Percentiles rank a stretch among this genome's conserved stretches.
phyloP scores from a whole-genome alignment of 2,797 vertebrate species.

The Myotis daubentonii region DNA sequence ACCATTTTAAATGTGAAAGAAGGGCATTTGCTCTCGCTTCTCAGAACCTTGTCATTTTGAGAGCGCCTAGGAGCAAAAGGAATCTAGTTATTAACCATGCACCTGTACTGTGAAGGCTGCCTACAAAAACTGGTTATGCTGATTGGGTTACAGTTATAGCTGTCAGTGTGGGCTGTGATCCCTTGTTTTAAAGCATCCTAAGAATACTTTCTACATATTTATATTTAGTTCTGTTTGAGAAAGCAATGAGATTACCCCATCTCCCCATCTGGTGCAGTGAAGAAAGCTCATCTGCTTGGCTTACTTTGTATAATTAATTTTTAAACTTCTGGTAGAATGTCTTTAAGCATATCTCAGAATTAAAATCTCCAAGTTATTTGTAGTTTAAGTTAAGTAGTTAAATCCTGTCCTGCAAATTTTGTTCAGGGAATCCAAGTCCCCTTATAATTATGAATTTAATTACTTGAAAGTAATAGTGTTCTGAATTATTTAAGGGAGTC shows the following conservation, averaged over 20 bases:
- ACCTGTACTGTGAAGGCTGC: conserved; percentile 22
- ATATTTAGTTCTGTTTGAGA: conserved; percentile 71
- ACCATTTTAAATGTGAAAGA: not conserved
- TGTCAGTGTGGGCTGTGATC: conserved; percentile 65
- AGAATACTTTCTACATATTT: conserved; percentile 66
- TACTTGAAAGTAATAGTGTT: conserved; percentile 42
- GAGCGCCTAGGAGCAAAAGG: conserved; percentile 36
- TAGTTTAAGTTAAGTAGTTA: conserved; percentile 62
- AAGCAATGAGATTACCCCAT: conserved; percentile 64
- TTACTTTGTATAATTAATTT: conserved; percentile 49
- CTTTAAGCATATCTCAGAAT: conserved; percentile 10
- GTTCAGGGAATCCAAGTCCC: conserved; percentile 40
- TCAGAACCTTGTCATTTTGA: not conserved
- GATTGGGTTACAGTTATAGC: conserved; percentile 68
- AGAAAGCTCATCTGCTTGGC: conserved; percentile 58
- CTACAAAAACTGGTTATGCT: conserved; percentile 50
- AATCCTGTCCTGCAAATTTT: conserved; percentile 56
- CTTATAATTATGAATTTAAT: conserved; percentile 58
- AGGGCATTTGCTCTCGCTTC: not conserved
- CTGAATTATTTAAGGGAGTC: conserved; percentile 48
- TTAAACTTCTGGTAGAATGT: conserved; percentile 41
- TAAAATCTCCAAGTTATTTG: conserved; percentile 61
- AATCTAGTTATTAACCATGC: conserved; percentile 12
- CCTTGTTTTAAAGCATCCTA: conserved; percentile 70
- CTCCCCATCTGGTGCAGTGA: conserved; percentile 62